A percentile compares a stretch with the other conserved stretches of the same genome.
Evolutionary conservation across 2,888 invertebrate genomes (phyloP).

Genomic region (Lasioglossum morio): DNA sequence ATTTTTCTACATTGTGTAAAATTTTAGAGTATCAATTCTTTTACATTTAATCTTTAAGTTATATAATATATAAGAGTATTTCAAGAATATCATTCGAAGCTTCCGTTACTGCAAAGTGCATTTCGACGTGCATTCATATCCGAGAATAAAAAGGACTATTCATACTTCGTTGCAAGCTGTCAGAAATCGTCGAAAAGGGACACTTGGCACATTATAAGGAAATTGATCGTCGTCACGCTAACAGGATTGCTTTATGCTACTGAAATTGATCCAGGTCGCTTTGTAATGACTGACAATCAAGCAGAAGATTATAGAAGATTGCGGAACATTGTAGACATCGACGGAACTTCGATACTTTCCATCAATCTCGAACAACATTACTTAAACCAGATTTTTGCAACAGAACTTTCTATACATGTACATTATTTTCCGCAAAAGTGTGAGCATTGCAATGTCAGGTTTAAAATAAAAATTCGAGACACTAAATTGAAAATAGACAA

Average conservation of each 20-base stretch:
- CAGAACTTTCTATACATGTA: background rate
- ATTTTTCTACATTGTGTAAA: background rate
- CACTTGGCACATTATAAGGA: background rate
- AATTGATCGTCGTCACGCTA: constrained; percentile 8
- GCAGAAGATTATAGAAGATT: background rate
- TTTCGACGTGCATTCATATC: background rate
- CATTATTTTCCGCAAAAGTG: background rate
- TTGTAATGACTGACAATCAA: background rate
- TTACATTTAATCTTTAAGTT: background rate
- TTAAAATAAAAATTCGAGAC: background rate
- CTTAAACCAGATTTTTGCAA: background rate
- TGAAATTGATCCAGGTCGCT: constrained; percentile 5
- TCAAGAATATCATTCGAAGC: background rate
- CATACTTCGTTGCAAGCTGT: background rate
- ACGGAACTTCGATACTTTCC: background rate
- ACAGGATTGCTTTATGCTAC: background rate
- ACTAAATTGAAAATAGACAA: background rate
- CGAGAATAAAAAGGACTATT: background rate
- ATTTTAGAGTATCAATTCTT: background rate
- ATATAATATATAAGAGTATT: background rate
- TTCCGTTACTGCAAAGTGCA: background rate
- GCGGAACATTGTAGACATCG: background rate
- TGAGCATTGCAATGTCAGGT: background rate
- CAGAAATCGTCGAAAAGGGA: background rate
- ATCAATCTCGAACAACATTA: background rate